Evolutionary conservation across 2,797 vertebrate genomes (phyloP).

Genomic region (Phoebastria nigripes): DNA sequence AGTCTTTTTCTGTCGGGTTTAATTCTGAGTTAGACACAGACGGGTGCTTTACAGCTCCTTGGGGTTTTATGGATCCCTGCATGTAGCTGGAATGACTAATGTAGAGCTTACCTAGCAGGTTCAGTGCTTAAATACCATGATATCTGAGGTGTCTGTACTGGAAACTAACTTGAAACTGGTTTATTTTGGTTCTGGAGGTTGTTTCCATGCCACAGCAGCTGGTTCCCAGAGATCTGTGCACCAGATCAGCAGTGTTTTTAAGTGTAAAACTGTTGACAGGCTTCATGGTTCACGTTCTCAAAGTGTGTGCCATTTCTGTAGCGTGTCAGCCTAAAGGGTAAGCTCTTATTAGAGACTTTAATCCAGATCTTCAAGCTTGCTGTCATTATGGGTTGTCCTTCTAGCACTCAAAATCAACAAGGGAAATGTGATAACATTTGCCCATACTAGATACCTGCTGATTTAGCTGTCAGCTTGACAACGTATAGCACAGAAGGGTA

Average conservation of each 20-base stretch:
- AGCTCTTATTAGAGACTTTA: background rate
- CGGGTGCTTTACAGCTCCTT: background rate
- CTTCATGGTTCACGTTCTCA: background rate
- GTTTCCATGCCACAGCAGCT: background rate
- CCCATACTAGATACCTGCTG: background rate
- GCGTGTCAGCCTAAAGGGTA: background rate
- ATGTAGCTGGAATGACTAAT: background rate
- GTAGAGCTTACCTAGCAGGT: background rate
- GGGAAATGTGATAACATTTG: background rate
- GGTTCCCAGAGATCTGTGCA: background rate
- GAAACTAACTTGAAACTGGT: background rate
- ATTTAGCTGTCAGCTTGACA: background rate
- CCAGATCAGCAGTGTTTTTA: background rate
- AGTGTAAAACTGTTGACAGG: background rate
- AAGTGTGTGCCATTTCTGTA: background rate
- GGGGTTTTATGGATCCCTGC: background rate
- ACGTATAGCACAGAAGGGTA: accelerated
- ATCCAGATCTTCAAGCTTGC: constrained; percentile 6
- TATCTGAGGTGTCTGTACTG: background rate
- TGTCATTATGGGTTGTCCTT: background rate
- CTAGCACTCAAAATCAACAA: background rate
- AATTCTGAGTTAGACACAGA: background rate
- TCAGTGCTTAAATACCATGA: background rate
- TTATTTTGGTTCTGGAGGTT: background rate
- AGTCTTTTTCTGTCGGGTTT: background rate